Base-by-base conservation (phyloP, 2,888 invertebrate genomes). In the Eumerus sabulonum region DNA sequence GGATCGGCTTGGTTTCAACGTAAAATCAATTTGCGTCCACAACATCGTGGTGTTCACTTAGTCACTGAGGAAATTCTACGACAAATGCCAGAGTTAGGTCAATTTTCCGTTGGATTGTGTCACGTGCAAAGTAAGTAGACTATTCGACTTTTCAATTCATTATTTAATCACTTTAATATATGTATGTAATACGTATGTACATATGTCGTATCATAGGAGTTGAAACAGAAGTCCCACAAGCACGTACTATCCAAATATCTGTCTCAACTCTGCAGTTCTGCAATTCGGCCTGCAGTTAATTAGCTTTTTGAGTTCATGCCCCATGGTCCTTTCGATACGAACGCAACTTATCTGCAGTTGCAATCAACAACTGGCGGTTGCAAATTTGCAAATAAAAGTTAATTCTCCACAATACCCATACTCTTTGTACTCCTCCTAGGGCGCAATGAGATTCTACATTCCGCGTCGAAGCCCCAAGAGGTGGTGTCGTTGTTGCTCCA, bases 1-100 rank as follows among this genome's bases (percentile, higher is more conserved):
- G 97, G 97, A 90, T 96, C 96, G 90, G 97, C 97, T 91, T 98
- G 98, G 98, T 97, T 97, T 92, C 98, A 98, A 92, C 94, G 96
- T 91, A 97, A 97, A 92, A 94, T 98, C 90, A 96, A 96, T 91
- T 93, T 98, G 90, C 93, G 97, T 90, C 96, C 98, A 87, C 97
- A 97, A 90, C 97, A 97, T 90, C 93, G 98, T 89, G 98, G 98
- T 87, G 97, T 98, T 88, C 98, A 98, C 92, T 93, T 98, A 87
- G 96, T 98, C 86, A 97, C 98, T 83, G 98, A 98, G 90, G 98
- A 98, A 92, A 96, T 98, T 87, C 92, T 97, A 83, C 93, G 96
- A 91, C 96, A 96, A 91, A 94, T 97, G 90, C 97, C 98, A 66
- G 98, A 98, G 91, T 92, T 98, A 89, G 93, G 94, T 88, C 96